These are phyloP conservation scores for Heliconius nattereri DNA, from an alignment of 1,140 invertebrate genomes.

Conservation along the genomic window DNA sequence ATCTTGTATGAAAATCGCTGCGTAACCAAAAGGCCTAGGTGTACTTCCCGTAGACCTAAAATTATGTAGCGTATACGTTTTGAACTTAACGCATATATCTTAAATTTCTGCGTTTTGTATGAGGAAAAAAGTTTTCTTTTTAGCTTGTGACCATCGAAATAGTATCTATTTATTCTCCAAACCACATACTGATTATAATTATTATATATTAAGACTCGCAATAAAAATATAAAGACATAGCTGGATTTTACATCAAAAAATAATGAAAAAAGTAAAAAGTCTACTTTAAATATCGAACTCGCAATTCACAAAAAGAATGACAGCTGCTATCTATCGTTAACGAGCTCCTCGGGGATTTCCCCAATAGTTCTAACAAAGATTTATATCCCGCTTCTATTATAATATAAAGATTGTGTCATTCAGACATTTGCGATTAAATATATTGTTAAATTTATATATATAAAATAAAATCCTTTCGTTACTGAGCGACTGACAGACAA, in stretches of 20 bases:
- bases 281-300: slow-evolving; percentile 13
- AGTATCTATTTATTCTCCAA: not conserved
- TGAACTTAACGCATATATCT: too few species aligned
- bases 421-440: not conserved
- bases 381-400: slow-evolving; percentile 13
- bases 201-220: not conserved
- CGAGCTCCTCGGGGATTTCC: slow-evolving; percentile 11
- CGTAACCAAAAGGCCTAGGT: too few species aligned
- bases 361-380: slow-evolving; percentile 15
- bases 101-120: too few species aligned
- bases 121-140: too few species aligned
- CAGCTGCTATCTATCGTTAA: slow-evolving; percentile 15
- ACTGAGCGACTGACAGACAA: too few species aligned
- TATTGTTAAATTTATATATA: too few species aligned
- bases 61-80: too few species aligned
- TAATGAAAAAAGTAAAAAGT: not conserved
- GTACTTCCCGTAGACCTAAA: too few species aligned
- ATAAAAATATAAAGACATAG: not conserved
- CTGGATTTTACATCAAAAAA: not conserved
- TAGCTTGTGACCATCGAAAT: too few species aligned
- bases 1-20: too few species aligned
- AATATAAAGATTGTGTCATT: not conserved
- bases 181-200: not conserved
- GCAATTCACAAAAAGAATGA: slow-evolving; percentile 13
- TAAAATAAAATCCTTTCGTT: too few species aligned